A percentile compares a stretch with the other conserved stretches of the same genome.
Conservation (phyloP, 2,888 invertebrate genomes). For the Xestoiulus laeticollis region DNA sequence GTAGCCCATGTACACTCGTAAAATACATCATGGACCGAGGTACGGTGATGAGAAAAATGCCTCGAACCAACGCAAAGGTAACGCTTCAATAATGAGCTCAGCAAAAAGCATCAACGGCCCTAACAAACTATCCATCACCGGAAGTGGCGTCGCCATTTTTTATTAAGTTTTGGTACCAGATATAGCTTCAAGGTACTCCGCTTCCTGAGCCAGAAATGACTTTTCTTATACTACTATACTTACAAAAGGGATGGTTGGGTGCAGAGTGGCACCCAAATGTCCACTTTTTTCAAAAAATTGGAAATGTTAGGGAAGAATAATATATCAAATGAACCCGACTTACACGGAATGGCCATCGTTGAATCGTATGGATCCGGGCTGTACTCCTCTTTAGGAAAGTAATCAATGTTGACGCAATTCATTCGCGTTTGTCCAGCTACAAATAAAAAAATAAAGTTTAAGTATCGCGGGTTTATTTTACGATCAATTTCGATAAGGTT, state of each 20-base stretch:
- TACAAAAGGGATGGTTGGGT: neutral
- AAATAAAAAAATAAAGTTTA: constrained; percentile 22
- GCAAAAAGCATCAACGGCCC: neutral
- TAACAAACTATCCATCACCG: neutral
- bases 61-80: neutral
- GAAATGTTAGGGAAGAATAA: neutral
- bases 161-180: neutral
- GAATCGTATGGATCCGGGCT: constrained; percentile 88
- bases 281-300: neutral
- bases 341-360: constrained; percentile 92
- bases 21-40: neutral
- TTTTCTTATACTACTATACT: too few relatives aligned
- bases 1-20: neutral
- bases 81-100: neutral
- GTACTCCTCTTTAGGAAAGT: constrained; percentile 86
- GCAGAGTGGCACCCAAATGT: neutral
- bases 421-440: constrained; percentile 77
- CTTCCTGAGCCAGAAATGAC: too few relatives aligned
- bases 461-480: too few relatives aligned
- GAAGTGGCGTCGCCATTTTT: neutral
- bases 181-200: too few relatives aligned
- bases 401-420: constrained; percentile 84
- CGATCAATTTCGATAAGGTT: too few relatives aligned
- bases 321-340: constrained; percentile 66
- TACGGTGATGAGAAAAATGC: neutral